Evolutionary conservation across 2,888 invertebrate genomes (phyloP).

Genomic region (Matsumyia berberina): DNA sequence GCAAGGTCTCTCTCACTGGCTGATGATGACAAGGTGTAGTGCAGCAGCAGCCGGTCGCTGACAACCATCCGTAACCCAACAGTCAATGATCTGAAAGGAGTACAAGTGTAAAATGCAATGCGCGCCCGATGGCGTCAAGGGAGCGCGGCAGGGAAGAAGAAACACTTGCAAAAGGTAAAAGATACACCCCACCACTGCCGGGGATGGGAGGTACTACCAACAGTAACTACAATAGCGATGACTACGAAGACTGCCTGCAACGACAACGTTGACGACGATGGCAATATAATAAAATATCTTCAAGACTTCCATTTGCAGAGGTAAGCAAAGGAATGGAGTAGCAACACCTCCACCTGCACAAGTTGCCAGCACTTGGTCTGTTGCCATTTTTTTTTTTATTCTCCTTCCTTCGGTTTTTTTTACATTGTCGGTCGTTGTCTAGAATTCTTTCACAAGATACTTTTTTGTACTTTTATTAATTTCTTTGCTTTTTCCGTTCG

Average conservation of each 20-base stretch:
- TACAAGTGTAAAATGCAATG: conserved; percentile 66
- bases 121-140: neutral
- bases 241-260: conserved; percentile 20
- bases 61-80: conserved; percentile 66
- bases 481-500: conserved; percentile 6
- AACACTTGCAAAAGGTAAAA: conserved; percentile 46
- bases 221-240: conserved; percentile 24
- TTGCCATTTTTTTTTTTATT: conserved; percentile 40
- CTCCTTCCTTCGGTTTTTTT: conserved; percentile 17
- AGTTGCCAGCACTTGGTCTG: conserved; percentile 51
- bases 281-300: conserved; percentile 55
- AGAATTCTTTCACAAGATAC: conserved; percentile 42
- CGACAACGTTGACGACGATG: conserved; percentile 17
- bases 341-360: conserved; percentile 58
- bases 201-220: conserved; percentile 3
- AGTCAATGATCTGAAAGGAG: conserved; percentile 75
- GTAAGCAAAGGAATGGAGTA: conserved; percentile 46
- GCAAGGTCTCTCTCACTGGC: conserved; percentile 54
- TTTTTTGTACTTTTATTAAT: conserved; percentile 46
- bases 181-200: conserved; percentile 27
- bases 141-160: neutral
- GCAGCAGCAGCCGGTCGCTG: conserved; percentile 47
- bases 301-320: conserved; percentile 61
- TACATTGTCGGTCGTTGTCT: conserved; percentile 33
- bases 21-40: conserved; percentile 54